Base-by-base conservation (phyloP, 2,797 vertebrate genomes). In the Salmo trutta region DNA sequence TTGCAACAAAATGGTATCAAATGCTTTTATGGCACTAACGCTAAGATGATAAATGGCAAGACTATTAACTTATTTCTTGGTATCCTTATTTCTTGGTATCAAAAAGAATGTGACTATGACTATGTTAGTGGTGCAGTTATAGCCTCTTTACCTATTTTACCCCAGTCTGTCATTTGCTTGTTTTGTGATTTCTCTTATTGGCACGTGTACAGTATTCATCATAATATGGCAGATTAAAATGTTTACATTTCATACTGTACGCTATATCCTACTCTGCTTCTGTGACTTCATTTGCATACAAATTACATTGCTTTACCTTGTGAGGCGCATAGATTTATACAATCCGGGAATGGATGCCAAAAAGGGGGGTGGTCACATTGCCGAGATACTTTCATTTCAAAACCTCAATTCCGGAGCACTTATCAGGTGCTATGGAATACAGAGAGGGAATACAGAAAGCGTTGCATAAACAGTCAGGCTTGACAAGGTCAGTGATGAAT, bases 221-320 rank as follows among this genome's bases (percentile, higher is more conserved):
- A 41, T 33, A n/a, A 33, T 74, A 79, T 41, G 24, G 66, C 54
- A 27, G 41, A 41, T 31, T 81, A 70, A 84, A 80, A 83, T 82
- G 82, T 81, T 47, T 14, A 47, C 41, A 82, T 81, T 73, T 79
- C 67, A 68, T 81, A 80, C 54, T 73, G 31, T 75, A 75, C 70
- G 56, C 19, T 66, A 68, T 83, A 69, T 67, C 66, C 62, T 74
- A 53, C 71, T 62, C 16, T 59, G 29, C 72, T 67, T 70, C 14
- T 0, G 8, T 65, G 66, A 41, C 64, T 72, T 56, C 62, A 79
- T 88, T 84, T 83, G 79, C 83, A 87, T 87, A 81, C 73, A 83
- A 76, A 89, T 82, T 53, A 82, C 83, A 71, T 78, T 56, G 64
- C 51, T 21, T 75, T 73, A 65, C 21, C 65, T 27, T 75, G 68